Base-by-base conservation (phyloP, 2,888 invertebrate species). In the Diaprepes abbreviatus region DNA sequence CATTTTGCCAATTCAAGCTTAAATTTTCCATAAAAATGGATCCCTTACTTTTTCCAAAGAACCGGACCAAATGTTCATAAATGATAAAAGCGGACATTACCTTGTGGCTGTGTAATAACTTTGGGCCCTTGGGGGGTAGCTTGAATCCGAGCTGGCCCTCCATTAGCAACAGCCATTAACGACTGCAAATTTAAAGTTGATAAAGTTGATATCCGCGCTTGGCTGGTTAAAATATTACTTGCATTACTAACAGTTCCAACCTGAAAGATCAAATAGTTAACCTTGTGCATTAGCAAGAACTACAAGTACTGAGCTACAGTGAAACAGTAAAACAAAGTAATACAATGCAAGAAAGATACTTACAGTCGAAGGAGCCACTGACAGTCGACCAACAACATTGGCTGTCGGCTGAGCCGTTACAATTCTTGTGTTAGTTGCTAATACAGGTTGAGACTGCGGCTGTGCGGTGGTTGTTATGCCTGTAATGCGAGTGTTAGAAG, bases 81-180 rank as follows among this genome's bases (percentile, higher is more conserved):
- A n/a, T n/a, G n/a, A n/a, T n/a, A n/a, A n/a, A n/a, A n/a, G n/a
- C n/a, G n/a, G n/a, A 58, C 31, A 12, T 28, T 77, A 81, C 84
- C 83, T 79, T 80, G 83, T 36, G 82, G 79, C 70, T 84, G 85
- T 21, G 84, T 80, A 38, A 85, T 84, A 68, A 85, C 83, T 76
- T 85, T 84, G 16, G 83, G 77, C 3, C 80, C 80, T 68, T 82
- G 82, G 5, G 79, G 71, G 5, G 81, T 73, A n/a, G n/a, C n/a
- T 63, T 80, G 80, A 24, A 80, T 74, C 33, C 82, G 78, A 3
- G 76, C 74, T 55, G 80, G 80, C 0, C 79, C 71, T 35, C 77
- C 77, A 66, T 79, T 82, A 0, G 82, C 80, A 5, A 83, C 82
- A 6, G 81, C 81, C 9, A 83, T 80, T 21, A 83, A 73, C 3